Percentiles rank a stretch among this genome's conserved stretches.
Conservation (phyloP, 2,797 vertebrate species). For the Ctenopoma multispine region DNA sequence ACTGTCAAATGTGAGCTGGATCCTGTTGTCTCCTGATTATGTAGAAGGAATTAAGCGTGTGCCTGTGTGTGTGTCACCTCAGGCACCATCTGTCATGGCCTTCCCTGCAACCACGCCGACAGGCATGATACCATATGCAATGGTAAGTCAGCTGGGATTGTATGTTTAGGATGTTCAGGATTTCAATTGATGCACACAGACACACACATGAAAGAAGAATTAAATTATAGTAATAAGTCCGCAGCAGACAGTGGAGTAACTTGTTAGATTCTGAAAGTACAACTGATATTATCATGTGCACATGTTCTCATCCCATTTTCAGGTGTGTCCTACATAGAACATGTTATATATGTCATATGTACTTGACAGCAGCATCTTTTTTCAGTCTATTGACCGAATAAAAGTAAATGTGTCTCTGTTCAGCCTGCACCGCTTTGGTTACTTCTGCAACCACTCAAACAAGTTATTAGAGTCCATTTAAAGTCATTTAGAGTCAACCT, state of each 20-base stretch:
- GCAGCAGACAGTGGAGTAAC: not conserved
- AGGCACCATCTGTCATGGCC: constrained; percentile 96
- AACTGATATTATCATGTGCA: not conserved
- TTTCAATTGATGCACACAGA: not conserved
- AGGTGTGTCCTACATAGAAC: not conserved
- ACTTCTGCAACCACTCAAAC: not conserved
- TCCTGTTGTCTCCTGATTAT: constrained; percentile 46
- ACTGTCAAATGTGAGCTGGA: not conserved
- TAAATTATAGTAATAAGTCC: not conserved
- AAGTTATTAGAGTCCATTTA: not conserved
- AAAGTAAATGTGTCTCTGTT: too few species aligned
- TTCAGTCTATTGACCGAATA: not conserved
- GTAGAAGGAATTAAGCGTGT: constrained; percentile 61
- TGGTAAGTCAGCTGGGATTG: constrained; percentile 81
- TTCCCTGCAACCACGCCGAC: constrained; percentile 96
- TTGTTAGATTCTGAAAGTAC: not conserved
- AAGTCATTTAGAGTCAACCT: too few species aligned
- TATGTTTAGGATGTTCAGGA: constrained; percentile 7
- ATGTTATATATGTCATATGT: too few species aligned
- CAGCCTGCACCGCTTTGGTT: too few species aligned
- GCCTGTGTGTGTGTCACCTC: constrained; percentile 60
- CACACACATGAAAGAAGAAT: not conserved
- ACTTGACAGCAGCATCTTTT: not conserved
- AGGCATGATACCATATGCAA: constrained; percentile 93
- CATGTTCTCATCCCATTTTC: not conserved